Evolutionary conservation across 2,113 vertebrate species (phyloP).

Genomic region (Cryptomyrus ogoouensis): DNA sequence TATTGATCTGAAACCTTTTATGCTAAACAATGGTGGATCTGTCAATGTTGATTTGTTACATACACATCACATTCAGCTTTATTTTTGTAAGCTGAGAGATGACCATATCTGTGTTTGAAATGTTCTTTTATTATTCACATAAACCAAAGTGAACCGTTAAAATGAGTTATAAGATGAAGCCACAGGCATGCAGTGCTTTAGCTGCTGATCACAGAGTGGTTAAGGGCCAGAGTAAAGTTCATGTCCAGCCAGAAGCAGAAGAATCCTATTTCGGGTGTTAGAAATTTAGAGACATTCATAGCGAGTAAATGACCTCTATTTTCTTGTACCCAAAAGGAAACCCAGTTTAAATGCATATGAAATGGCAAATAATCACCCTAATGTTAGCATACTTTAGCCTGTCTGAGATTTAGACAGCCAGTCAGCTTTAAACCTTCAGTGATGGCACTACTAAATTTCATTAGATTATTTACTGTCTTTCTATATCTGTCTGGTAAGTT

Average conservation of each 20-base stretch:
- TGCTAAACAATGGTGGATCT: slow-evolving; percentile 17
- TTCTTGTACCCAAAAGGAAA: neutral
- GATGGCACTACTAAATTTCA: neutral
- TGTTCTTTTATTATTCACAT: neutral
- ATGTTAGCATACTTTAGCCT: neutral
- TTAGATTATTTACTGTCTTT: neutral
- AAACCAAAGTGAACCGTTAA: neutral
- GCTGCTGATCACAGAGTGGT: neutral
- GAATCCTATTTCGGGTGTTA: neutral
- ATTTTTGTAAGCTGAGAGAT: neutral
- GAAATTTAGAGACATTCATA: neutral
- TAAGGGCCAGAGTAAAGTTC: slow-evolving; percentile 14
- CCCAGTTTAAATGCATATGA: neutral
- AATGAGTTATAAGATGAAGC: neutral
- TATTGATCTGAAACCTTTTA: neutral
- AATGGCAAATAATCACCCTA: neutral
- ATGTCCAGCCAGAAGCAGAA: neutral
- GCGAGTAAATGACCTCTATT: neutral
- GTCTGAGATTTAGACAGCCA: neutral
- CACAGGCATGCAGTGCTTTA: neutral
- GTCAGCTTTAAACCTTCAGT: neutral
- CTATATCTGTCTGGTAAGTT: neutral
- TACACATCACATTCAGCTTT: neutral
- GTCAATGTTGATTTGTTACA: neutral
- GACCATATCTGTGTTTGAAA: neutral